Percentiles rank a stretch among this genome's conserved stretches.
Evolutionary conservation across 2,888 invertebrate species (phyloP).

Genomic region (Oscheius sp.): DNA sequence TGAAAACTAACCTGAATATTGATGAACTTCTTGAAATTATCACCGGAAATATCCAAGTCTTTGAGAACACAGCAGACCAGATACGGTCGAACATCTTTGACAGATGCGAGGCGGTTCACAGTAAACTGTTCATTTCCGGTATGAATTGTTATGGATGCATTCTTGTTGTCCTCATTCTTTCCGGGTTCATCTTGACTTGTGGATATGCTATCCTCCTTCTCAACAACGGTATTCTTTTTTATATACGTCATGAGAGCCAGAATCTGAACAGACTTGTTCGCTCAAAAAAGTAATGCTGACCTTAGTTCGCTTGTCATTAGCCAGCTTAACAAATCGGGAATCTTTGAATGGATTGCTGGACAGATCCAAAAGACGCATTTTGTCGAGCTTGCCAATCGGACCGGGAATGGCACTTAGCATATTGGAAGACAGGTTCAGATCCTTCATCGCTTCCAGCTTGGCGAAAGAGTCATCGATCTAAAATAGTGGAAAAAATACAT

Average conservation of each 20-base stretch:
- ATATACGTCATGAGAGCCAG: conserved; percentile 47
- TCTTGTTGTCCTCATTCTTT: not conserved
- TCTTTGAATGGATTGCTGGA: conserved; percentile 54
- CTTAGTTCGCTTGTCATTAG: conserved; percentile 57
- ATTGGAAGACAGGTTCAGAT: conserved; percentile 36
- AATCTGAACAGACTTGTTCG: conserved; percentile 28
- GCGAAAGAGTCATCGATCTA: conserved; percentile 18
- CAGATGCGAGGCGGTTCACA: conserved; percentile 50
- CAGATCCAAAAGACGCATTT: conserved; percentile 45
- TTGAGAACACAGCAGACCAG: conserved; percentile 57
- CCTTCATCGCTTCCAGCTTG: conserved; percentile 23
- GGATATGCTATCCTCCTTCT: conserved; percentile 13
- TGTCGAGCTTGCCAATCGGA: conserved; percentile 24
- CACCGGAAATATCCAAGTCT: conserved; percentile 50
- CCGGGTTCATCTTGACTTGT: conserved; percentile 1
- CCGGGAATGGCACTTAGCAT: conserved; percentile 30
- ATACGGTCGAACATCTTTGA: conserved; percentile 52
- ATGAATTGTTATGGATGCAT: not conserved
- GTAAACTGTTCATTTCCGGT: conserved; percentile 24
- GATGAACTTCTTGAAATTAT: conserved; percentile 59
- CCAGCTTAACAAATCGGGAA: conserved; percentile 50
- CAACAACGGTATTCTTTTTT: conserved; percentile 35
- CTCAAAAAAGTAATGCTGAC: conserved; percentile 22
- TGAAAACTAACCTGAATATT: conserved; percentile 45
- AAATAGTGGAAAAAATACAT: not conserved